Conservation (phyloP, 2,113 vertebrate species). For the Herpailurus yagouaroundi region DNA sequence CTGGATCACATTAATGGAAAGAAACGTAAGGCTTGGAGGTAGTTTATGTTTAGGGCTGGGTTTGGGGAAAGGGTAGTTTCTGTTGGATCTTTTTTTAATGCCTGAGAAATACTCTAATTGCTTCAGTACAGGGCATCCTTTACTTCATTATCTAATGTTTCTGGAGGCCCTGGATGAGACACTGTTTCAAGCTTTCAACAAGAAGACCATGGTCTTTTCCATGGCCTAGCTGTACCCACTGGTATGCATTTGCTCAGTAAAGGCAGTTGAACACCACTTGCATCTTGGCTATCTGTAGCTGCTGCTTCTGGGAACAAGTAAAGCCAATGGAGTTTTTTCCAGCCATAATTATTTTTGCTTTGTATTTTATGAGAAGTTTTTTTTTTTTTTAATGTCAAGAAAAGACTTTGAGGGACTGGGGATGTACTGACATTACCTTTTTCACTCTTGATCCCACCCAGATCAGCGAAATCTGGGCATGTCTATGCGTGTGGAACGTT, state of each 20-base stretch:
- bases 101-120: not conserved
- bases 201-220: not conserved
- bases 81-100: not conserved
- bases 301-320: not conserved
- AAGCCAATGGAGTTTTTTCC: slow-evolving; percentile 1
- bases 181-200: not conserved
- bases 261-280: not conserved
- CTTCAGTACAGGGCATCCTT: not conserved
- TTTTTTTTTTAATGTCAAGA: not conserved
- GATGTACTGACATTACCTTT: not conserved
- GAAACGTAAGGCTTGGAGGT: slow-evolving; percentile 92
- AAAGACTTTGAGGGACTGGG: not conserved
- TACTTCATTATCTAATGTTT: slow-evolving; percentile 51
- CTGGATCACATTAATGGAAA: slow-evolving; percentile 99
- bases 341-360: slow-evolving; percentile 30
- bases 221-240: not conserved
- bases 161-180: not conserved
- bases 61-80: not conserved
- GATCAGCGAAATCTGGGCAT: slow-evolving; percentile 99
- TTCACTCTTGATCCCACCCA: slow-evolving; percentile 69
- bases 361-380: not conserved
- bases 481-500: slow-evolving; percentile 99
- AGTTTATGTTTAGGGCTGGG: slow-evolving; percentile 42
- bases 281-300: not conserved
- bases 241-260: not conserved